Percentiles rank a stretch among this genome's conserved stretches.
phyloP scores from a whole-genome alignment of 2,888 invertebrate genomes.

The Chymomyza fuscimana region DNA sequence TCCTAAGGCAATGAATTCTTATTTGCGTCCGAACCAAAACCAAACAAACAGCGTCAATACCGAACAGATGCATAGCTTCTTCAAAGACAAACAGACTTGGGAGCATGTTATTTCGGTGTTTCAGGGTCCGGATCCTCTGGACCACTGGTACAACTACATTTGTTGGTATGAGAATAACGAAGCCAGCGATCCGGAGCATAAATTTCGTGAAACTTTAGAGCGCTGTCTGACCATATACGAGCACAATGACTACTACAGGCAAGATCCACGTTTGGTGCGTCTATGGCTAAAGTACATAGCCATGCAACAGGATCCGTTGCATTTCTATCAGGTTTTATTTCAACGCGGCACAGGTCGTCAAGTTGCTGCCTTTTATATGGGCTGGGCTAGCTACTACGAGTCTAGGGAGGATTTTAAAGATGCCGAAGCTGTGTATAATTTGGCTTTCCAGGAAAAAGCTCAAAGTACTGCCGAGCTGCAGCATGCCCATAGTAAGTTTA shows the following conservation, averaged over 20 bases:
- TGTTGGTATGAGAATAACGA: slow-evolving; percentile 94
- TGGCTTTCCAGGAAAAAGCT: slow-evolving; percentile 89
- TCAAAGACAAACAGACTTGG: slow-evolving; percentile 83
- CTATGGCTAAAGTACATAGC: slow-evolving; percentile 96
- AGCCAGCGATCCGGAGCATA: slow-evolving; percentile 89
- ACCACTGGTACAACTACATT: slow-evolving; percentile 94
- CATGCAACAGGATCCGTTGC: slow-evolving; percentile 87
- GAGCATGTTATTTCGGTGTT: slow-evolving; percentile 91
- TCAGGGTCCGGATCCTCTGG: slow-evolving; percentile 92
- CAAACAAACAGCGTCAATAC: slow-evolving; percentile 50
- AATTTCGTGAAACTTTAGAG: slow-evolving; percentile 92
- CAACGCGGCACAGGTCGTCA: slow-evolving; percentile 90
- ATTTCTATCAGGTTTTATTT: slow-evolving; percentile 90
- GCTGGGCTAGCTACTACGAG: slow-evolving; percentile 94
- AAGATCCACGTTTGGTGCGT: slow-evolving; percentile 92
- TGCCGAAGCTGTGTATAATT: slow-evolving; percentile 90
- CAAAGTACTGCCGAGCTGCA: slow-evolving; percentile 89
- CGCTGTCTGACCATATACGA: slow-evolving; percentile 91
- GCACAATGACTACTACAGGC: slow-evolving; percentile 88
- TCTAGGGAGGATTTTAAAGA: slow-evolving; percentile 89
- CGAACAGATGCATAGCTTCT: slow-evolving; percentile 77
- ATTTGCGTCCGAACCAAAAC: slow-evolving; percentile 58
- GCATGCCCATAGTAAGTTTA: slow-evolving; percentile 88
- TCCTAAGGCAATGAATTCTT: slow-evolving; percentile 66
- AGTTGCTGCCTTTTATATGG: slow-evolving; percentile 91